A percentile compares a stretch with the other conserved stretches of the same genome.
Evolutionary conservation across 2,113 vertebrate genomes (phyloP).

Genomic region (Mustela lutreola): DNA sequence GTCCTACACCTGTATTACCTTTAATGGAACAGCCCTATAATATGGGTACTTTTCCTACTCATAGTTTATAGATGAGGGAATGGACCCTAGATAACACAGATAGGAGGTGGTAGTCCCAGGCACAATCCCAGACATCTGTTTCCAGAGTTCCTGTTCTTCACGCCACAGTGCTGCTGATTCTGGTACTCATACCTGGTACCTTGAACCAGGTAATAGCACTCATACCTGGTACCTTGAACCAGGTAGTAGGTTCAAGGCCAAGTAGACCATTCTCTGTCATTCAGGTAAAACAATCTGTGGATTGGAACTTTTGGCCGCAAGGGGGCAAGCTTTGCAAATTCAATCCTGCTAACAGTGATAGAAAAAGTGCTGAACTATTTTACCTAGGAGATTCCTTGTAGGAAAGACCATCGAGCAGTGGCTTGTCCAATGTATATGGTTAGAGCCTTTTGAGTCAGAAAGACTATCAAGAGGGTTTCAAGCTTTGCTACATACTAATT

Average conservation of each 20-base stretch:
- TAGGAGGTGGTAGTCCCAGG: not conserved
- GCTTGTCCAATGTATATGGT: not conserved
- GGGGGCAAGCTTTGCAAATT: constrained; percentile 67
- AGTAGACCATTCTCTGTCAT: not conserved
- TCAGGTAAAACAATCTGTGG: not conserved
- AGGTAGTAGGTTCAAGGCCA: not conserved
- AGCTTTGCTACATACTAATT: not conserved
- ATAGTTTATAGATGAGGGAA: not conserved
- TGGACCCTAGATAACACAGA: not conserved
- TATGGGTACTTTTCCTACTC: not conserved
- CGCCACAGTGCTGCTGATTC: not conserved
- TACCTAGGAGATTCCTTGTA: not conserved
- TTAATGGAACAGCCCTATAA: not conserved
- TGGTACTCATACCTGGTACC: not conserved
- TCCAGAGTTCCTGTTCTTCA: not conserved
- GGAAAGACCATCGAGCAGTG: not conserved
- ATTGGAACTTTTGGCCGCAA: constrained; percentile 20
- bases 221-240: not conserved
- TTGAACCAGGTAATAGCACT: not conserved
- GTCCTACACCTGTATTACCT: not conserved
- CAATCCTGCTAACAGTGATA: not conserved
- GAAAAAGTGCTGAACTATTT: not conserved
- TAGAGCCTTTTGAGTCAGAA: not conserved
- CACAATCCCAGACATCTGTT: not conserved
- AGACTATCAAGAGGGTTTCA: not conserved